Conservation (phyloP, 2,888 invertebrate species). For the Lapara coniferarum region DNA sequence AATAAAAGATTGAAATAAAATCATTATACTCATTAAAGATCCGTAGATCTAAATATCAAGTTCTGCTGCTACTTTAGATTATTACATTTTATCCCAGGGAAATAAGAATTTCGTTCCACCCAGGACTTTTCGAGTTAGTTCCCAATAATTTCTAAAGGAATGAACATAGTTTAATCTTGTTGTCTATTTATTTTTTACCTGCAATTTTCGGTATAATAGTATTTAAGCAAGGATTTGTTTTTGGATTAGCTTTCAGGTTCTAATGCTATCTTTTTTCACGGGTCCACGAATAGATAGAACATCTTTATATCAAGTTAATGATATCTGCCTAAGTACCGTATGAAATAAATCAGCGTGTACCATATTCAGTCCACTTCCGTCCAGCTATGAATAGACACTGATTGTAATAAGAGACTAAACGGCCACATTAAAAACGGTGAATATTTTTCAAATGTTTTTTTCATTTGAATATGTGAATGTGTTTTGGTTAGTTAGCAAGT, state of each 20-base stretch:
- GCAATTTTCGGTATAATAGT: too few species aligned
- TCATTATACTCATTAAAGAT: too few species aligned
- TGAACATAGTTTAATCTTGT: too few species aligned
- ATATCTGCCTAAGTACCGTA: background rate
- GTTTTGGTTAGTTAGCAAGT: background rate
- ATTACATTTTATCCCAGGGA: too few species aligned
- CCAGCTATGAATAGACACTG: conserved; percentile 9
- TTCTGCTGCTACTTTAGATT: too few species aligned
- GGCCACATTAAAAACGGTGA: background rate
- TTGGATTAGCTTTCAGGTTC: background rate
- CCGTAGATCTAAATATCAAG: too few species aligned
- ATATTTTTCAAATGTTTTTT: conserved; percentile 18
- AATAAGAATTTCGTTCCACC: too few species aligned
- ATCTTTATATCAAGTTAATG: background rate
- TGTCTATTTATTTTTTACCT: too few species aligned
- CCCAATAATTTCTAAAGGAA: too few species aligned
- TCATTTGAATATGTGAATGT: background rate
- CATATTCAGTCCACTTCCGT: conserved; percentile 3
- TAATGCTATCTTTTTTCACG: background rate
- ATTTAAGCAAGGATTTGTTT: background rate
- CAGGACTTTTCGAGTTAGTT: too few species aligned
- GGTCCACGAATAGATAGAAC: background rate
- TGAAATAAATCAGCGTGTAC: background rate
- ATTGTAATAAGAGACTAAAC: conserved; percentile 13
- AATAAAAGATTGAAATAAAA: too few species aligned